phyloP scores from a whole-genome alignment of 2,797 vertebrate genomes.

The Enteromius radiatus region DNA sequence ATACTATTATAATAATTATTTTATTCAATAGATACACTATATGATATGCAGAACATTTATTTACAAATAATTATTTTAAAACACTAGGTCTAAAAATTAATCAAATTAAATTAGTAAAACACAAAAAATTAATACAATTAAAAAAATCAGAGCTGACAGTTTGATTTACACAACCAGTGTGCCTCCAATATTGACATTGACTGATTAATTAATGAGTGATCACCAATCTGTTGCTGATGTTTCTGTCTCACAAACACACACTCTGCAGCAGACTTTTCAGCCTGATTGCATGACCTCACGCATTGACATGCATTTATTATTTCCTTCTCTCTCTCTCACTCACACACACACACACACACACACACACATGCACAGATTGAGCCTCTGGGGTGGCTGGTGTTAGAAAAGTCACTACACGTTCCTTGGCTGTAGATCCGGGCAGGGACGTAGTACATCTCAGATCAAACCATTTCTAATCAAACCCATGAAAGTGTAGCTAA shows the following conservation, averaged over 20 bases:
- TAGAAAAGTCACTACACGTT: constrained; percentile 64
- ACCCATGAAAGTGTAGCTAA: constrained; percentile 83
- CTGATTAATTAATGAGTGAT: constrained; percentile 69
- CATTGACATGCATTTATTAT: constrained; percentile 9
- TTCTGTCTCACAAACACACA: background rate
- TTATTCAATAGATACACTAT: too few relatives aligned
- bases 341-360: background rate
- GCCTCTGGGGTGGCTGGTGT: constrained; percentile 57
- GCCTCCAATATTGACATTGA: constrained; percentile 48
- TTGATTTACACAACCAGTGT: constrained; percentile 35
- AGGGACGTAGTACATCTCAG: constrained; percentile 73
- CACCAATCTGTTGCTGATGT: constrained; percentile 50
- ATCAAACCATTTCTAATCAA: constrained; percentile 84
- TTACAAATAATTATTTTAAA: background rate
- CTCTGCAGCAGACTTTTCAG: background rate
- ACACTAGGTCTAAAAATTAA: background rate
- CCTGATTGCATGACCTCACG: constrained; percentile 18
- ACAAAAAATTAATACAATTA: background rate
- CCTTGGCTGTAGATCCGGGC: constrained; percentile 65
- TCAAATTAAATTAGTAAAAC: too few relatives aligned
- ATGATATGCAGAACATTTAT: background rate
- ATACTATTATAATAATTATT: too few relatives aligned
- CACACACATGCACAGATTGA: constrained; percentile 1
- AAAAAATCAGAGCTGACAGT: constrained; percentile 44
- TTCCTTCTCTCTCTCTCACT: background rate